Percentiles rank a stretch among this genome's conserved stretches.
Conservation (phyloP, 2,797 vertebrate species). For the Eremophila alpestris region DNA sequence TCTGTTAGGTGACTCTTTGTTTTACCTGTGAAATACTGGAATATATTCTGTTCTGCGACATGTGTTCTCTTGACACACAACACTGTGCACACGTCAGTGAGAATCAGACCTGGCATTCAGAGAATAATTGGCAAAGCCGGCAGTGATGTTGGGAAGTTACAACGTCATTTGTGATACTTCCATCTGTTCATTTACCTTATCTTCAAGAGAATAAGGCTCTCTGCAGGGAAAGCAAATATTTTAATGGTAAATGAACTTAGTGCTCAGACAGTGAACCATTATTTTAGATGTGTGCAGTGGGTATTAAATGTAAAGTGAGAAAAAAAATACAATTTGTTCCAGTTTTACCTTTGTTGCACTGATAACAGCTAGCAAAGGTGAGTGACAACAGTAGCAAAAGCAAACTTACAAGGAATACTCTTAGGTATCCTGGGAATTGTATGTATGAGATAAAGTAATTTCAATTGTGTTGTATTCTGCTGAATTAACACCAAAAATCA, state of each 20-base stretch:
- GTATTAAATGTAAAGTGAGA: background rate
- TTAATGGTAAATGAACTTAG: background rate
- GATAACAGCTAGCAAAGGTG: background rate
- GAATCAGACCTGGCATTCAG: background rate
- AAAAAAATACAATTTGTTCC: background rate
- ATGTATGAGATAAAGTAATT: background rate
- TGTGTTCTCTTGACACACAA: accelerated
- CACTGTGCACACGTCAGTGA: background rate
- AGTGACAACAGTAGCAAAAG: background rate
- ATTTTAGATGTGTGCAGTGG: background rate
- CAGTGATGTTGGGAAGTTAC: background rate
- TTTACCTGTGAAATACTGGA: background rate
- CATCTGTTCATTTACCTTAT: background rate
- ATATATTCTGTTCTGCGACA: background rate
- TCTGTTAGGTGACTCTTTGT: background rate
- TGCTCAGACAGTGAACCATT: background rate
- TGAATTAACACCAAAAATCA: background rate
- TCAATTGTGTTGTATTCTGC: background rate
- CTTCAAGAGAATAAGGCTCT: background rate
- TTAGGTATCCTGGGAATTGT: background rate
- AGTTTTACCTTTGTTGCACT: background rate
- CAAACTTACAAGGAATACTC: background rate
- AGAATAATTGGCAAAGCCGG: background rate
- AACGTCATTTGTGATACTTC: background rate
- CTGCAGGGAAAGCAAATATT: background rate